Evolutionary conservation across 2,113 vertebrate genomes (phyloP), one percentile per base, ranked within the genome.

Genomic region (Gymnobelideus leadbeateri): DNA sequence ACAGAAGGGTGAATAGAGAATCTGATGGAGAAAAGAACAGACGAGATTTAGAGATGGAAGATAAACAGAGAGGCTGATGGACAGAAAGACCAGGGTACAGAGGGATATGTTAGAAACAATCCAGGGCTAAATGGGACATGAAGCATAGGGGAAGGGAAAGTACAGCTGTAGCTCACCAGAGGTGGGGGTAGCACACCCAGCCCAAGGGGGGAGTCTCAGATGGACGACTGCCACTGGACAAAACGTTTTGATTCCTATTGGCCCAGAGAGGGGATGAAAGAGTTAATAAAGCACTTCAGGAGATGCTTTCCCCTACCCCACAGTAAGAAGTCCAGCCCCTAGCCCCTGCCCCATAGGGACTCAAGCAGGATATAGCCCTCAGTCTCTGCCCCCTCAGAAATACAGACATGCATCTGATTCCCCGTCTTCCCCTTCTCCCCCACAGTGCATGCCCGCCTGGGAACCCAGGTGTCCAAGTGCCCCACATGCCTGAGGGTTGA

Each of bases 151-250:
- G 0, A 3, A 8, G 21, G 0, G 11, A 46, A 53, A 53, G 11
- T 11, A 0, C 3, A 21, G 51, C 0, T 37, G 43, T n/a, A 21
- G 89, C 97, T 98, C 93, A 98, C 98, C 94, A 0, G 31, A n/a
- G 89, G 8, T 4, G 53, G 92, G 89, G 94, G 14, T 84, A 84
- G 11, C 91, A 10, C 93, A 43, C 93, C 94, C 92, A 55, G 95
- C 19, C 95, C 47, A 0, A 46, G 91, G 96, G 95, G 57, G 51
- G 93, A 97, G 98, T 99, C 98, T 99, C 99, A 99, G 99, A 99
- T 99, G 98, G 99, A 99, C 96, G 99, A 99, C 99, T 99, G 99
- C 99, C 99, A 99, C 99, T 99, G 99, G 98, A 99, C 99, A 97
- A 99, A 99, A 98, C 99, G 99, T 99, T 99, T 99, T 98, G 99